These are phyloP conservation scores for Cromileptes altivelis DNA, from an alignment of 2,113 vertebrate species.

Conservation along the genomic window DNA sequence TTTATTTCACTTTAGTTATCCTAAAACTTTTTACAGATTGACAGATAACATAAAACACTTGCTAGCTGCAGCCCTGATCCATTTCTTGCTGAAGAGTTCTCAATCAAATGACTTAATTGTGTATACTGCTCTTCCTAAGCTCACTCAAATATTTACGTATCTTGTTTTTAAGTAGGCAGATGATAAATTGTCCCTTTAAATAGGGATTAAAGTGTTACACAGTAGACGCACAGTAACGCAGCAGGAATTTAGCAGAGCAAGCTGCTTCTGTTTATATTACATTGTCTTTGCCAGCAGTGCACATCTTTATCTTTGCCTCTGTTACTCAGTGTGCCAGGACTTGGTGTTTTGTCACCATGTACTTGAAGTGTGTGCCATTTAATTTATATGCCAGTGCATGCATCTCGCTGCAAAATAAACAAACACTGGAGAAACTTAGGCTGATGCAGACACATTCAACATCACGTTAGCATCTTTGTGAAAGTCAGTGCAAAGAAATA, in stretches of 20 bases:
- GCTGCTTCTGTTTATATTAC: slow-evolving; percentile 23
- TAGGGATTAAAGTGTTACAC: slow-evolving; percentile 6
- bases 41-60: background rate
- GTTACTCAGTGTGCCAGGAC: background rate
- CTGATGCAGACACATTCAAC: no score
- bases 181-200: background rate
- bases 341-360: background rate
- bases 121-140: background rate
- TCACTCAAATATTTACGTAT: background rate
- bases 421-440: background rate
- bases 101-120: background rate
- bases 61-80: background rate
- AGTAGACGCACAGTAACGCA: background rate
- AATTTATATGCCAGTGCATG: background rate
- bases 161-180: background rate
- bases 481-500: background rate
- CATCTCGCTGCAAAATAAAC: background rate
- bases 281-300: background rate
- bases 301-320: slow-evolving; percentile 5
- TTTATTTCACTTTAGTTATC: background rate
- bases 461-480: background rate
- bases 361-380: background rate
- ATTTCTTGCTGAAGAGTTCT: background rate
- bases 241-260: slow-evolving; percentile 8
- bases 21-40: background rate